These are phyloP conservation scores for Athene cunicularia DNA, from an alignment of 2,113 vertebrate species.

Conservation along the genomic window DNA sequence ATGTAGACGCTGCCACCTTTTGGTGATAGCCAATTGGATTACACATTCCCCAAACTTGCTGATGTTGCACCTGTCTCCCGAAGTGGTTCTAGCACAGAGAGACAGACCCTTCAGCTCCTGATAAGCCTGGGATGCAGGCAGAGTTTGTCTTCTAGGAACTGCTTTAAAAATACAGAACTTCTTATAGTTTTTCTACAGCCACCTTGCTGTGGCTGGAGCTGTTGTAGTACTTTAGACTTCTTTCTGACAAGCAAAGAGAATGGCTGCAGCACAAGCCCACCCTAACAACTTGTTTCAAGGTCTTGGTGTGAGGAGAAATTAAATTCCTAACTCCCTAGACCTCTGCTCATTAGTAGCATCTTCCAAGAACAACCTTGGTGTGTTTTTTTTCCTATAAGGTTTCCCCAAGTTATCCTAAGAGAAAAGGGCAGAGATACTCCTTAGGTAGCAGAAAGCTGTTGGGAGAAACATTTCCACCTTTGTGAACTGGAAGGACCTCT, in stretches of 20 bases:
- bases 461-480: not conserved
- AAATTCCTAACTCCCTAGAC: not conserved
- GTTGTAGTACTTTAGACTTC: not conserved
- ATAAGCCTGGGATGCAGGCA: not conserved
- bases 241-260: not conserved
- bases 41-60: not conserved
- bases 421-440: not conserved
- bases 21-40: slow-evolving; percentile 10
- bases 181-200: not conserved
- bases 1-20: slow-evolving; percentile 60
- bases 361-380: not conserved
- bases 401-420: not conserved
- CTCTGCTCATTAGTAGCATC: not conserved
- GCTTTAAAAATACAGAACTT: not conserved
- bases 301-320: not conserved
- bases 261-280: not conserved
- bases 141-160: not conserved
- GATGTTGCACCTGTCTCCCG: not conserved
- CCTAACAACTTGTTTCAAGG: not conserved
- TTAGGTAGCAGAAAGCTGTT: not conserved
- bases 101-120: not conserved
- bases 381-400: not conserved
- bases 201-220: not conserved
- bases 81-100: not conserved
- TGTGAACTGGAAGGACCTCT: not conserved